A percentile compares a stretch with the other conserved stretches of the same genome.
Conservation (phyloP, 2,113 vertebrate species). For the Ctenomys sociabilis region DNA sequence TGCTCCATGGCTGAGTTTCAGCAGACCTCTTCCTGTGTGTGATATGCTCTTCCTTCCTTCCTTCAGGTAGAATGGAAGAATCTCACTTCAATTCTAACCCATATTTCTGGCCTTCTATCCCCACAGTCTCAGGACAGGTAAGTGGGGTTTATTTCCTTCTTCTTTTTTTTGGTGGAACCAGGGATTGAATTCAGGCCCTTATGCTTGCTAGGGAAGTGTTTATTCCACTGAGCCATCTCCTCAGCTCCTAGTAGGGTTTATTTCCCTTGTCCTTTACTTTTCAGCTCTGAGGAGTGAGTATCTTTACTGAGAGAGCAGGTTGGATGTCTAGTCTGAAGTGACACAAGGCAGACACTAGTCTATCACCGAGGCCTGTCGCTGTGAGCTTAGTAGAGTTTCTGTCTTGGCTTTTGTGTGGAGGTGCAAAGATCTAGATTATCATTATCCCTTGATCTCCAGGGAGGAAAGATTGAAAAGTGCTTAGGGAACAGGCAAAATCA, state of each 20-base stretch:
- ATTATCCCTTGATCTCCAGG: not conserved
- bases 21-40: constrained; percentile 56
- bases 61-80: constrained; percentile 98
- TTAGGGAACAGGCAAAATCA: not conserved
- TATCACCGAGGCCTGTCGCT: not conserved
- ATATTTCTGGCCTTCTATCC: constrained; percentile 98
- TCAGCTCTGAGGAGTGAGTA: not conserved
- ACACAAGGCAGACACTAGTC: not conserved
- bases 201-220: too few species aligned
- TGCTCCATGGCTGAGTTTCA: constrained; percentile 60
- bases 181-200: too few species aligned
- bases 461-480: not conserved
- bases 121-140: constrained; percentile 96
- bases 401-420: constrained; percentile 31
- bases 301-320: not conserved
- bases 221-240: too few species aligned
- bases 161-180: too few species aligned
- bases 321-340: not conserved
- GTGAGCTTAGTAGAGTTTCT: not conserved
- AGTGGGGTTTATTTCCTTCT: constrained; percentile 47
- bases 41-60: constrained; percentile 69
- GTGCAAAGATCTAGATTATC: not conserved
- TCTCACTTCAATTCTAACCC: constrained; percentile 99
- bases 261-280: not conserved
- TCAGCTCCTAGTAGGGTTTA: too few species aligned